Evolutionary conservation across 2,797 vertebrate genomes (phyloP).

Genomic region (Coreius guichenoti): DNA sequence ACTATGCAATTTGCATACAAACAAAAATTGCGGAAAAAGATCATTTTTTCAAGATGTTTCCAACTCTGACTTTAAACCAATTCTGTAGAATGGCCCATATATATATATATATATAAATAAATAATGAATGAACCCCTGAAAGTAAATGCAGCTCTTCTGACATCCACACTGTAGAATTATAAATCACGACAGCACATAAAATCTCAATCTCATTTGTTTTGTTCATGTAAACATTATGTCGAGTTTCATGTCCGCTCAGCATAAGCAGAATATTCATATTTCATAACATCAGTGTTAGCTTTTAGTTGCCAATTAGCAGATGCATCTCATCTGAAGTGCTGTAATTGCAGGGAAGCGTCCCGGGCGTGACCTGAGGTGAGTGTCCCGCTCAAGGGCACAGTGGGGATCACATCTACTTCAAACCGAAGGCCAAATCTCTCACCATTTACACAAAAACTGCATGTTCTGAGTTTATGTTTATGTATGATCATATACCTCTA

Average conservation of each 20-base stretch:
- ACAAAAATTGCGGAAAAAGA: too few species aligned
- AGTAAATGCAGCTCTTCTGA: too few species aligned
- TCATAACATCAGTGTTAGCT: neutral
- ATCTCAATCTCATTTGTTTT: conserved; percentile 14
- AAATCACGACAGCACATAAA: conserved; percentile 4
- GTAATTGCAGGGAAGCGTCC: neutral
- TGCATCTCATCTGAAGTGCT: neutral
- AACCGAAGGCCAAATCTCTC: neutral
- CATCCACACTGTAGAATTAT: neutral
- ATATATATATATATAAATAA: too few species aligned
- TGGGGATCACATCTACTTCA: neutral
- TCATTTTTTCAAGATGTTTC: too few species aligned
- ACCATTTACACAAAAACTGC: neutral
- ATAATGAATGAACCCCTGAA: too few species aligned
- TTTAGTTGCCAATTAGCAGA: neutral
- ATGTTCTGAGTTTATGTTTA: neutral
- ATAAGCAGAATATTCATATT: conserved; percentile 10
- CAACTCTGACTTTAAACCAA: too few species aligned
- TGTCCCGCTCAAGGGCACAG: neutral
- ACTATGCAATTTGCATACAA: too few species aligned
- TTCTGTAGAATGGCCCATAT: too few species aligned
- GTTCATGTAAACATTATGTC: neutral
- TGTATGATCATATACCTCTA: neutral
- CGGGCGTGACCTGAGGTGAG: neutral
- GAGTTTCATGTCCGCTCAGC: neutral